phyloP scores from a whole-genome alignment of 2,113 vertebrate genomes.

The Hassar affinis region DNA sequence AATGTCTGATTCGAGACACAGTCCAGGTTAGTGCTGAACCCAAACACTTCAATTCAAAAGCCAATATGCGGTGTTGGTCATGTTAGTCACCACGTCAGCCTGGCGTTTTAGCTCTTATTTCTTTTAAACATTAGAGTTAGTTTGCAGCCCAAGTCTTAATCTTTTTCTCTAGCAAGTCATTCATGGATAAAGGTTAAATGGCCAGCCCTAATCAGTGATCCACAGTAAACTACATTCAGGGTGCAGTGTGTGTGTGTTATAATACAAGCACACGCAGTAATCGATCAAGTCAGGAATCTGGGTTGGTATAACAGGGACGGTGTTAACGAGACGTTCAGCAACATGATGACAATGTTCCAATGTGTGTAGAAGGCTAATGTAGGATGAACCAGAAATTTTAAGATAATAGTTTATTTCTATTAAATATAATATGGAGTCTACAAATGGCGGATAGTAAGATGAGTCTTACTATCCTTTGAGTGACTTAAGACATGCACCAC shows the following conservation, averaged over 20 bases:
- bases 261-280: background rate
- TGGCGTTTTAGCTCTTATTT: background rate
- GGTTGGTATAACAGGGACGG: background rate
- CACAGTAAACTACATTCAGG: background rate
- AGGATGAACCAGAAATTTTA: background rate
- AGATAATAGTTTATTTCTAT: background rate
- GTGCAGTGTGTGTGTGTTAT: background rate
- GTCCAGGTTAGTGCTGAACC: background rate
- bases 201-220: background rate
- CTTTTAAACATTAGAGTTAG: background rate
- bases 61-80: background rate
- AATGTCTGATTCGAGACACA: background rate
- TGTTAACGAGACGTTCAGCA: constrained; percentile 6
- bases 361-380: background rate
- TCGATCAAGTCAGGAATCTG: background rate
- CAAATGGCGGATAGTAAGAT: background rate
- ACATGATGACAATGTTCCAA: background rate
- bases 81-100: background rate
- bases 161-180: background rate
- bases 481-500: background rate
- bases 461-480: too few species aligned
- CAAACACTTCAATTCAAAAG: background rate
- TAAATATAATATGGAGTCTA: background rate
- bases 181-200: background rate
- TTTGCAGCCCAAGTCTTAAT: background rate